Percentiles rank a stretch among this genome's conserved stretches.
These are phyloP conservation scores for Sphaeramia orbicularis DNA, from an alignment of 2,797 vertebrate species.

Conservation along the genomic window DNA sequence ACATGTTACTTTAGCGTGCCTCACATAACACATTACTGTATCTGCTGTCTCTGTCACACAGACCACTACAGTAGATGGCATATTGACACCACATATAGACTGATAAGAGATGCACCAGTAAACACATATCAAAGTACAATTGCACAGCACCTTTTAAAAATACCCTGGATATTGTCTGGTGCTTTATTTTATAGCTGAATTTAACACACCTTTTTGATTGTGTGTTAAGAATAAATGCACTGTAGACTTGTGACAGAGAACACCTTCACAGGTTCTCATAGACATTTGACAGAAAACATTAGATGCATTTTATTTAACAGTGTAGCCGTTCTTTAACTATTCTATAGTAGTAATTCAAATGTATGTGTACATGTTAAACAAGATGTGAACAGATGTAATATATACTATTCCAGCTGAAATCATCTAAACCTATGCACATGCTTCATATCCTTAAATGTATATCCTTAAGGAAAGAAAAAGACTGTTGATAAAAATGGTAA, in stretches of 20 bases:
- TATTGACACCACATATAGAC: conserved; percentile 3
- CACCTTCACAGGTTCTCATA: background rate
- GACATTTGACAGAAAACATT: background rate
- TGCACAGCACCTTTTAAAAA: background rate
- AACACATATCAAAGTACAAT: background rate
- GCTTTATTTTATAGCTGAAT: background rate
- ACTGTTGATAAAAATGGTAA: background rate
- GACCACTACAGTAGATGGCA: background rate
- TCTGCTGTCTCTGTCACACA: conserved; percentile 4
- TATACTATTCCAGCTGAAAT: background rate
- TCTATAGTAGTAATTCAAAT: background rate
- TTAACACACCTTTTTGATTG: background rate
- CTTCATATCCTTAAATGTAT: background rate
- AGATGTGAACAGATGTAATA: background rate
- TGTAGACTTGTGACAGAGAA: background rate
- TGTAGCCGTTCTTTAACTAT: background rate
- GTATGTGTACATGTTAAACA: background rate
- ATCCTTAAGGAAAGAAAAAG: too few relatives aligned
- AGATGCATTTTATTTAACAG: background rate
- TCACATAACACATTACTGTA: too few relatives aligned
- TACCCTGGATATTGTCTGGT: background rate
- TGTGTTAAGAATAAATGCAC: background rate
- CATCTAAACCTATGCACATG: background rate
- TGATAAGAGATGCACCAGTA: conserved; percentile 7
- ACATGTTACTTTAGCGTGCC: conserved; percentile 27